phyloP scores from a whole-genome alignment of 2,113 vertebrate genomes.

The Hemiscyllium ocellatum region DNA sequence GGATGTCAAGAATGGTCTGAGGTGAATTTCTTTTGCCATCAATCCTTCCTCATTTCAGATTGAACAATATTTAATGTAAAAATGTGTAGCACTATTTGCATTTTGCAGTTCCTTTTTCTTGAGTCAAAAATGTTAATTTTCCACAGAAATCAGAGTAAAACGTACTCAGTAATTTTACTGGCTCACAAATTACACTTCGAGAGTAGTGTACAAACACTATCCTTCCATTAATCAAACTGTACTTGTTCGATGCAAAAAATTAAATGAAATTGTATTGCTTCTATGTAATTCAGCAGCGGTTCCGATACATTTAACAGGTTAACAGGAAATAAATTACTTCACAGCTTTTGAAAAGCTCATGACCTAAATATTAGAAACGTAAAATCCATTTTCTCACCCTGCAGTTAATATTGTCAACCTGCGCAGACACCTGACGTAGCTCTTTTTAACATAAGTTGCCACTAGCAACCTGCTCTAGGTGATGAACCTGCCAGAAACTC shows the following conservation, averaged over 20 bases:
- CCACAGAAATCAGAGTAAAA: not conserved
- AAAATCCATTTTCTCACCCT: not conserved
- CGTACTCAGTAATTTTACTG: not conserved
- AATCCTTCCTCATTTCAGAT: not conserved
- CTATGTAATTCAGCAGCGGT: not conserved
- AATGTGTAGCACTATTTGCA: not conserved
- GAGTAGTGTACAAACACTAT: not conserved
- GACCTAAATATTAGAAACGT: not conserved
- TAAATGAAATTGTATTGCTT: not conserved
- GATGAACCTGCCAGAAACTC: conserved; percentile 1
- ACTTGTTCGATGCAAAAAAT: not conserved
- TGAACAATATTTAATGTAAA: not conserved
- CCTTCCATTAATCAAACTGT: not conserved
- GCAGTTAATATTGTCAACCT: not conserved
- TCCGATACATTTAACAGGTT: not conserved
- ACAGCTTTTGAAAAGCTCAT: not conserved
- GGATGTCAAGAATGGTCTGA: not conserved
- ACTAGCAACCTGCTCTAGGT: not conserved
- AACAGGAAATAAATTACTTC: not conserved
- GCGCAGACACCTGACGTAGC: not conserved
- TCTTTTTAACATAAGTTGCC: conserved; percentile 22
- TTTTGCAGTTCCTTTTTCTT: not conserved
- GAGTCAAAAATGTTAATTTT: not conserved
- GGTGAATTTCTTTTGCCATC: not conserved
- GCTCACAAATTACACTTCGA: not conserved